These are phyloP conservation scores for Orthosia cruda DNA, from an alignment of 2,888 invertebrate genomes.

Conservation along the genomic window DNA sequence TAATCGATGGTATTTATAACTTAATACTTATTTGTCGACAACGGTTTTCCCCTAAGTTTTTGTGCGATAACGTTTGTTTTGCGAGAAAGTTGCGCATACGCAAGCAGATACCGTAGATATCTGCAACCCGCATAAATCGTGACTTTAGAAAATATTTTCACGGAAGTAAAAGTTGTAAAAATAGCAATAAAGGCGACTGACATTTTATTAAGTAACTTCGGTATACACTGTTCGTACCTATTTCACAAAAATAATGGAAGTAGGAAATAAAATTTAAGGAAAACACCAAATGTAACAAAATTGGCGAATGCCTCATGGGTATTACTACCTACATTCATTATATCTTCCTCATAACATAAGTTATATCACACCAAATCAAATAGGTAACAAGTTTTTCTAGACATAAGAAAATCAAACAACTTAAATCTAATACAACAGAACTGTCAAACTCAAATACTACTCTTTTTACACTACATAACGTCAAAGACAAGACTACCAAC, in stretches of 20 bases:
- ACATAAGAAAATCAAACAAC: not conserved
- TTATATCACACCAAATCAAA: not conserved
- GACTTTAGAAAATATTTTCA: constrained; percentile 44
- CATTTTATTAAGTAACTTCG: not conserved
- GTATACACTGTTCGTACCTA: not conserved
- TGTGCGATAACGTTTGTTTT: constrained; percentile 68
- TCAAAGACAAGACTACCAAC: constrained; percentile 20
- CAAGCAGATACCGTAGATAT: constrained; percentile 42
- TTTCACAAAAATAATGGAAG: not conserved
- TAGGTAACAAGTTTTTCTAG: not conserved
- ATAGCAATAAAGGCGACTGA: not conserved
- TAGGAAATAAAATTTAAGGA: constrained; percentile 11
- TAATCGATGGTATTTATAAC: constrained; percentile 41
- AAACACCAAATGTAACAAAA: not conserved
- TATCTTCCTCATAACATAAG: not conserved
- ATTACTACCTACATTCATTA: not conserved
- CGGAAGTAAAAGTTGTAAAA: constrained; percentile 37
- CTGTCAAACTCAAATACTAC: not conserved
- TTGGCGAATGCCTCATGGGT: not conserved
- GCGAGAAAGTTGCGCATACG: constrained; percentile 81
- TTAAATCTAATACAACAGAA: not conserved
- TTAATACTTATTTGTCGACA: constrained; percentile 22
- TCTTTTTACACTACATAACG: constrained; percentile 2
- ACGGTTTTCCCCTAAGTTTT: constrained; percentile 31
- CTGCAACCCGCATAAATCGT: constrained; percentile 41